Base-by-base conservation (phyloP, 2,888 invertebrate genomes). In the Darwinula stevensoni region DNA sequence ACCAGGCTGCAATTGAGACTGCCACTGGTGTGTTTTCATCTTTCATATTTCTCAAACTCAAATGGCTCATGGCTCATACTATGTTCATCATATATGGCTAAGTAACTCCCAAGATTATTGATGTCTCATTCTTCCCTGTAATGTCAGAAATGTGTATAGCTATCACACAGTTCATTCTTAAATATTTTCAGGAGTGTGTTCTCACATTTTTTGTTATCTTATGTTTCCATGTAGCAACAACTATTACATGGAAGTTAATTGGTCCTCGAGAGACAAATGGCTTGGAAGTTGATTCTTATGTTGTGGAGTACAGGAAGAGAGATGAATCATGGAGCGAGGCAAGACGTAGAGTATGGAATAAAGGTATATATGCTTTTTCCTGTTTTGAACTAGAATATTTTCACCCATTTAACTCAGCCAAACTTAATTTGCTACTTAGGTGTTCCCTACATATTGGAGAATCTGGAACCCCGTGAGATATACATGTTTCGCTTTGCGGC, bases 401-500 rank as follows among this genome's bases (percentile, higher is more conserved):
- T n/a, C n/a, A n/a, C n/a, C n/a, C n/a, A n/a, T n/a, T n/a, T n/a
- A n/a, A n/a, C n/a, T n/a, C n/a, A n/a, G n/a, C n/a, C n/a, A n/a
- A n/a, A n/a, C n/a, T n/a, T n/a, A n/a, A n/a, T n/a, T n/a, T n/a
- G n/a, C n/a, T n/a, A n/a, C n/a, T n/a, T 38, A 57, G 74, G 67
- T 43, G 67, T 72, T 2, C 63, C 69, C 0, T 80, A 78, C 48
- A 67, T 73, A 36, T 56, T 84, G 26, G 80, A 80, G 48, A 62
- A 66, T 39, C 53, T 84, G 35, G 58, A 59, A 34, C 78, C 82
- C 0, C 66, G 70, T 55, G 66, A 63, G 31, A 57, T 60, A 1
- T 84, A 82, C 50, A 62, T 65, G 44, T 76, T 82, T 47, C 62
- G 74, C 39, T 82, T 84, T 49, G 70, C 75, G 11, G 78, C 78